A percentile compares a stretch with the other conserved stretches of the same genome.
Evolutionary conservation across 2,888 invertebrate species (phyloP).

Genomic region (Agrypnus murinus): DNA sequence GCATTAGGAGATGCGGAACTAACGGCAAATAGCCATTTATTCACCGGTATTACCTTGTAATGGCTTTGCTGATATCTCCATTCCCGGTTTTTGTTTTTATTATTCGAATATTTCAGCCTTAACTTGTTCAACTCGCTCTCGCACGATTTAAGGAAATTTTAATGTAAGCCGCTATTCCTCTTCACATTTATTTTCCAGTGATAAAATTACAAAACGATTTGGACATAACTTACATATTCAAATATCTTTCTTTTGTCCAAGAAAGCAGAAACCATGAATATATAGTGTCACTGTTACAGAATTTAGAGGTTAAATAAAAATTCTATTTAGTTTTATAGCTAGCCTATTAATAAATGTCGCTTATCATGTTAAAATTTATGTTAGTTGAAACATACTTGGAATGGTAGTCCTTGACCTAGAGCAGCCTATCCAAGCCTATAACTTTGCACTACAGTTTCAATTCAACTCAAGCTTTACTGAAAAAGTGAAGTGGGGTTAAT

Average conservation of each 20-base stretch:
- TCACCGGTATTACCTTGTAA: conserved; percentile 47
- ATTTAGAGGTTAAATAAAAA: too few relatives aligned
- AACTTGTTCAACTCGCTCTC: conserved; percentile 24
- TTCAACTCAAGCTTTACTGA: too few relatives aligned
- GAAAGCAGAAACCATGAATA: too few relatives aligned
- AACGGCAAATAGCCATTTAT: conserved; percentile 48
- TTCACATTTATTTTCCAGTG: conserved; percentile 17
- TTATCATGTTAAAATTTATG: too few relatives aligned
- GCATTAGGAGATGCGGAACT: conserved; percentile 50
- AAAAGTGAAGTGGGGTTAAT: too few relatives aligned
- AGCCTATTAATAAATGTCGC: too few relatives aligned
- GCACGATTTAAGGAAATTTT: conserved; percentile 31
- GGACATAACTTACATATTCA: neutral
- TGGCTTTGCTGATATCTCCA: conserved; percentile 45
- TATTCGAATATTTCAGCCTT: conserved; percentile 42
- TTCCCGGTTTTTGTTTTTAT: conserved; percentile 43
- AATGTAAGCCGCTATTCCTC: conserved; percentile 18
- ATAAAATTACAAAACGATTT: conserved; percentile 19
- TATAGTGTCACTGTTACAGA: too few relatives aligned
- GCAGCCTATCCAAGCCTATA: too few relatives aligned
- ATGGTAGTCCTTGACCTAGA: too few relatives aligned
- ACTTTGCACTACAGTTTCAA: too few relatives aligned
- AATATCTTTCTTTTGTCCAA: neutral
- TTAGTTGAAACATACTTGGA: too few relatives aligned
- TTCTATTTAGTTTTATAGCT: too few relatives aligned